Conservation (phyloP, 2,113 vertebrate species). For the Brachyistius frenatus region DNA sequence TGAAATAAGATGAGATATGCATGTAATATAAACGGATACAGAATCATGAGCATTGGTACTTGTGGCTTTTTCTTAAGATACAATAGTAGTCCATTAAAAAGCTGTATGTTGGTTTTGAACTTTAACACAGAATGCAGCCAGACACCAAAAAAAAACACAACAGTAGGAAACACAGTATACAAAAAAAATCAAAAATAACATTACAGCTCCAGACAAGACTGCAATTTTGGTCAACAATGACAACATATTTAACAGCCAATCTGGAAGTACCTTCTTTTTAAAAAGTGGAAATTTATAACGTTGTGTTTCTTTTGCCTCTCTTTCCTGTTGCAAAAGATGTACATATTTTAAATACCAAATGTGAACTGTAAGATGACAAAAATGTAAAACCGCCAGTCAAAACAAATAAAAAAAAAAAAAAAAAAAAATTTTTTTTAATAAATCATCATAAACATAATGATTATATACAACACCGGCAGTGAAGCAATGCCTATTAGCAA, state of each 20-base stretch:
- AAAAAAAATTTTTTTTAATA: background rate
- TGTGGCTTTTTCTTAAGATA: conserved; percentile 29
- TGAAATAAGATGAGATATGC: conserved; percentile 28
- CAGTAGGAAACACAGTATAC: conserved; percentile 10
- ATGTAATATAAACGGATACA: conserved; percentile 28
- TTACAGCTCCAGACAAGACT: conserved; percentile 18
- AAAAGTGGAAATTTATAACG: background rate
- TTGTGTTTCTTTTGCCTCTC: conserved; percentile 50
- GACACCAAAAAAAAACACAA: conserved; percentile 9
- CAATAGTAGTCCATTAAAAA: conserved; percentile 36
- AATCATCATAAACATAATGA: conserved; percentile 21
- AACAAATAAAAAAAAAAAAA: conserved; percentile 6
- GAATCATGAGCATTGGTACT: conserved; percentile 37
- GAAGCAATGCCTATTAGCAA: conserved; percentile 5
- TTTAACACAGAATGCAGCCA: conserved; percentile 29
- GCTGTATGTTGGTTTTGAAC: conserved; percentile 21
- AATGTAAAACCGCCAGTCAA: conserved; percentile 22
- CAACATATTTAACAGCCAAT: conserved; percentile 16
- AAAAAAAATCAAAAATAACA: conserved; percentile 8
- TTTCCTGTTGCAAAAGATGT: conserved; percentile 3
- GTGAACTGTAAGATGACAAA: conserved; percentile 15
- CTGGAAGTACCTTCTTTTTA: background rate
- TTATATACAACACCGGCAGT: background rate
- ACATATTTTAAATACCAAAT: conserved; percentile 27
- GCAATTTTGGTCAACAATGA: conserved; percentile 30